Conservation (phyloP, 2,113 vertebrate genomes). For the Camelus dromedarius region DNA sequence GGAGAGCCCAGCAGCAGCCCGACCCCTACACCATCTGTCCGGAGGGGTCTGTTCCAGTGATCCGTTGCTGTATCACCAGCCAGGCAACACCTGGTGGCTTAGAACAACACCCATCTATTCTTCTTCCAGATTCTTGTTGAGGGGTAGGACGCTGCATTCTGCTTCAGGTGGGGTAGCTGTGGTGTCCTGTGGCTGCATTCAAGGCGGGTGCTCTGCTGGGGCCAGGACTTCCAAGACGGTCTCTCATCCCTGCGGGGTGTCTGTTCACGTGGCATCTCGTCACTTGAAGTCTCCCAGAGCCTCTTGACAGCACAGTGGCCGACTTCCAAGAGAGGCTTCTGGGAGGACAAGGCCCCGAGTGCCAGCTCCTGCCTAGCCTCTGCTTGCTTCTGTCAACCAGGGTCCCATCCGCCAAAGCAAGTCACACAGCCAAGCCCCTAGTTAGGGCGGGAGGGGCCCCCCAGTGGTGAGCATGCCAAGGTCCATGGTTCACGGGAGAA, state of each 20-base stretch:
- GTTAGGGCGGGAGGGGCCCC: background rate
- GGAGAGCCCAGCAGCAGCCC: background rate
- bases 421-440: background rate
- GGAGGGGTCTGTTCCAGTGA: background rate
- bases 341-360: background rate
- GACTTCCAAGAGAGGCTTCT: background rate
- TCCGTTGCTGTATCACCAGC: background rate
- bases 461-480: background rate
- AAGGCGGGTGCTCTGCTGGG: accelerated
- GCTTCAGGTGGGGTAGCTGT: background rate
- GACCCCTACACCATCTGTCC: background rate
- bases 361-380: background rate
- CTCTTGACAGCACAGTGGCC: background rate
- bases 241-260: background rate
- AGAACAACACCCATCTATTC: background rate
- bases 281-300: background rate
- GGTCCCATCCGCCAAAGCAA: background rate
- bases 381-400: background rate
- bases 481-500: background rate
- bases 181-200: background rate
- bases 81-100: background rate
- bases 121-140: background rate
- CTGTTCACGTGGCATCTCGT: background rate
- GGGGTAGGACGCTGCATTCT: background rate
- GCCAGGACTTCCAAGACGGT: background rate